Percentiles rank a stretch among this genome's conserved stretches.
Evolutionary conservation across 1,140 invertebrate species (phyloP).

Genomic region (Sesamia nonagrioides): DNA sequence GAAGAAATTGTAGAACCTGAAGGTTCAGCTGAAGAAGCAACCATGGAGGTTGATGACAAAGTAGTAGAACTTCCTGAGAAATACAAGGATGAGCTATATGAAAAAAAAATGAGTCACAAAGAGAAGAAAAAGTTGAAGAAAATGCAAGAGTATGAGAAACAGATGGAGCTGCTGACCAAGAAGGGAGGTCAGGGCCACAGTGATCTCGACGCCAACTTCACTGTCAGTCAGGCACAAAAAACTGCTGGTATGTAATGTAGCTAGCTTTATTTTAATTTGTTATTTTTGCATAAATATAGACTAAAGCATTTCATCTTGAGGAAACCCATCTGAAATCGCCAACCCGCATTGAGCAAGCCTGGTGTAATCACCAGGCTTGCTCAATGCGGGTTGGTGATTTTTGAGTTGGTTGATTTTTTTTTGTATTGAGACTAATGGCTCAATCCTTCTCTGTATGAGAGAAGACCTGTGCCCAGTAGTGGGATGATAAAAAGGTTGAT

Average conservation of each 20-base stretch:
- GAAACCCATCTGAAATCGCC: too few species aligned
- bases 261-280: not conserved
- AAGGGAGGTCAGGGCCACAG: conserved; percentile 96
- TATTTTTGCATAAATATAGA: too few species aligned
- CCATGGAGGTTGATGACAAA: conserved; percentile 54
- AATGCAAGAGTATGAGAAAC: conserved; percentile 96
- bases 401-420: too few species aligned
- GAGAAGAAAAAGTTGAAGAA: conserved; percentile 98
- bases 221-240: conserved; percentile 97
- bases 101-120: conserved; percentile 96
- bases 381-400: too few species aligned
- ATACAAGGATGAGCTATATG: conserved; percentile 64
- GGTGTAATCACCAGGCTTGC: too few species aligned
- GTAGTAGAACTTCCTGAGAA: conserved; percentile 57
- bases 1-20: conserved; percentile 62
- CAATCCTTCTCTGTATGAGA: too few species aligned
- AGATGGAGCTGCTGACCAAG: conserved; percentile 95
- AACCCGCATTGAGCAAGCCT: too few species aligned
- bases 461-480: too few species aligned
- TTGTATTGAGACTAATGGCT: too few species aligned
- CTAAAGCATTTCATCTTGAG: too few species aligned
- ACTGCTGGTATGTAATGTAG: conserved; percentile 88
- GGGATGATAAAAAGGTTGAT: too few species aligned
- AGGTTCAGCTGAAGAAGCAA: conserved; percentile 60
- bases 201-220: conserved; percentile 97